Conservation (phyloP, 2,797 vertebrate genomes). For the Fringilla coelebs region DNA sequence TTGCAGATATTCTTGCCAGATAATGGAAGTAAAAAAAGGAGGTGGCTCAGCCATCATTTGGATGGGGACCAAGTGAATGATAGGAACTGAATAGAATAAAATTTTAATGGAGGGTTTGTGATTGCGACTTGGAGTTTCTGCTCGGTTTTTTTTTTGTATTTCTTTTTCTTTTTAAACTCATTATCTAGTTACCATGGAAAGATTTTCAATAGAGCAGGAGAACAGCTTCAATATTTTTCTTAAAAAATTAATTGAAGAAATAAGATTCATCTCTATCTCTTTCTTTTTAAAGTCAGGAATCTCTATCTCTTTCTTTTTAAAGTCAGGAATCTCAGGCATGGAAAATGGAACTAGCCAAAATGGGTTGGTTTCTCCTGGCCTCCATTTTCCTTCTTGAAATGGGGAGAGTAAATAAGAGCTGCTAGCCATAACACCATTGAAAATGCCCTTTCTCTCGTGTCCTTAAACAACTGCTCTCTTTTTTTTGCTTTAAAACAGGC, state of each 20-base stretch:
- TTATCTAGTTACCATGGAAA: slow-evolving; percentile 75
- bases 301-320: not conserved
- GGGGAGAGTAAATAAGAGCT: not conserved
- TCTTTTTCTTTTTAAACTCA: slow-evolving; percentile 33
- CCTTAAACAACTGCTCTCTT: not conserved
- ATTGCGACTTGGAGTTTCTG: slow-evolving; percentile 17
- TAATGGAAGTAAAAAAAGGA: slow-evolving; percentile 25
- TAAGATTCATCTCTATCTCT: not conserved
- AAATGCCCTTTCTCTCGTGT: not conserved
- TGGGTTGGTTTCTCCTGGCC: not conserved
- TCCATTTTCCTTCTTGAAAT: slow-evolving; percentile 2
- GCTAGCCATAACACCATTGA: not conserved
- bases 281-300: not conserved
- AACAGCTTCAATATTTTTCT: slow-evolving; percentile 32
- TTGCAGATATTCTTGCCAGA: not conserved
- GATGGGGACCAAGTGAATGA: not conserved
- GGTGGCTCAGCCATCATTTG: slow-evolving; percentile 7
- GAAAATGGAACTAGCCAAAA: not conserved
- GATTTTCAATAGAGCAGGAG: slow-evolving; percentile 41
- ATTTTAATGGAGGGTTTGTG: slow-evolving; percentile 47
- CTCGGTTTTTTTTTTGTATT: not conserved
- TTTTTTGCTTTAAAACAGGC: not conserved
- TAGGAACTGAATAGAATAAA: slow-evolving; percentile 51
- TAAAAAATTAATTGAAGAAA: not conserved
- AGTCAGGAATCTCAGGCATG: not conserved